Evolutionary conservation across 2,888 invertebrate species (phyloP), one percentile per base, ranked within the genome.

Genomic region (Campoplex capitator): DNA sequence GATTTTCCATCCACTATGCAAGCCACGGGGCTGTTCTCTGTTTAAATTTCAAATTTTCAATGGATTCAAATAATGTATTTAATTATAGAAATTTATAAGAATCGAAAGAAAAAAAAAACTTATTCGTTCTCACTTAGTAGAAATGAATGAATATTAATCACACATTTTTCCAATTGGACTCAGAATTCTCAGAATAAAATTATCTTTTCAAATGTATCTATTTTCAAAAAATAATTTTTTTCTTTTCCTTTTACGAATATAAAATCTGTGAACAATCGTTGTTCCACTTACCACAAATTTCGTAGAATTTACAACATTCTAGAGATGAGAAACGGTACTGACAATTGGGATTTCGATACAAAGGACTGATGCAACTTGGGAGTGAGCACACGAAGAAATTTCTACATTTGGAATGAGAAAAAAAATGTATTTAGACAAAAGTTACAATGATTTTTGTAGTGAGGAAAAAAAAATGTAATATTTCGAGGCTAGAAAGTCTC

Each of bases 1-100:
- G 79, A 84, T 84, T 88, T 86, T 2, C 92, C 93, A 7, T 91
- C 86, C 18, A 93, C 92, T 16, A 79, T 78, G 54, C 93, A 93
- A 0, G 68, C 89, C 4, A 62, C 58, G 3, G 89, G 58, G 76
- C 68, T 79, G 0, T 91, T 85, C 8, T 42, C 75, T 75, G 56
- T 75, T 62, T 32, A 9, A 18, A 16, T 58, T 8, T 23, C n/a
- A 42, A 74, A 13, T 18, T 13, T 23, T 35, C n/a, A 13, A 38
- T 38, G 71, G 0, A 7, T 71, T 48, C 32, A 32, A 32, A 71
- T 51, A 48, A 13, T 23, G 6, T 28, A 28, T 28, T 48, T 8
- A 8, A 6, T 51, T 51, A 9, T 32, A 32, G 32, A 16, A 62
- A 16, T 32, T 62, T 16, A 62, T 62, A 11, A 6, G 7, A 62